These are phyloP conservation scores for Micromys minutus DNA, from an alignment of 2,113 vertebrate species.

Conservation along the genomic window DNA sequence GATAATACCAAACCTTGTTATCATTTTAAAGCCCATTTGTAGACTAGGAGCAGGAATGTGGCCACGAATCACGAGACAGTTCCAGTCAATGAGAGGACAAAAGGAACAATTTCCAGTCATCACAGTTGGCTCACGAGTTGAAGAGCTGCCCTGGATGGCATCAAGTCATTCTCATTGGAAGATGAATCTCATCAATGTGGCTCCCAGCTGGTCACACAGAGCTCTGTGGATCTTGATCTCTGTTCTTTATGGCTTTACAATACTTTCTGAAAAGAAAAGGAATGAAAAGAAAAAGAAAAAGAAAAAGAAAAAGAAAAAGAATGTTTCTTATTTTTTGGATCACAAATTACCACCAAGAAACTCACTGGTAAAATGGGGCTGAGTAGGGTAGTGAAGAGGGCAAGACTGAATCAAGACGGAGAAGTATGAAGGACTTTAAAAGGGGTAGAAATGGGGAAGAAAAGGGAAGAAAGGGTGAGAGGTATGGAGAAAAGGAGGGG, in stretches of 20 bases:
- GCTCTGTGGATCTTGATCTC: not conserved
- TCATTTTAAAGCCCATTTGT: not conserved
- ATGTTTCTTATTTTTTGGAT: not conserved
- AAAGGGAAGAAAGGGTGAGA: accelerated
- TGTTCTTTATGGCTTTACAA: not conserved
- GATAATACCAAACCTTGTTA: not conserved
- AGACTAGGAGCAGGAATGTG: not conserved
- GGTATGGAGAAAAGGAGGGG: not conserved
- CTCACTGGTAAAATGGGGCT: not conserved
- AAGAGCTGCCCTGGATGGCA: not conserved
- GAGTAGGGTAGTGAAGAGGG: not conserved
- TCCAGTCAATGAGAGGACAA: not conserved
- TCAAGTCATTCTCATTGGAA: not conserved
- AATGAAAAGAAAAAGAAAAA: too few relatives aligned
- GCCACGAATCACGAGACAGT: not conserved
- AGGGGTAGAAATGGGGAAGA: accelerated
- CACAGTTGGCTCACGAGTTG: not conserved
- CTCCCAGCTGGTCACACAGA: not conserved
- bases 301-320: not conserved
- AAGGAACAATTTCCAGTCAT: not conserved
- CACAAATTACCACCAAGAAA: not conserved
- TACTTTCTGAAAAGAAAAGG: not conserved
- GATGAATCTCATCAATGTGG: not conserved
- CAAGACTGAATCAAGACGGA: not conserved
- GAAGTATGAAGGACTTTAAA: not conserved